Evolutionary conservation across 2,113 vertebrate species (phyloP).

Genomic region (Varanus komodoensis): DNA sequence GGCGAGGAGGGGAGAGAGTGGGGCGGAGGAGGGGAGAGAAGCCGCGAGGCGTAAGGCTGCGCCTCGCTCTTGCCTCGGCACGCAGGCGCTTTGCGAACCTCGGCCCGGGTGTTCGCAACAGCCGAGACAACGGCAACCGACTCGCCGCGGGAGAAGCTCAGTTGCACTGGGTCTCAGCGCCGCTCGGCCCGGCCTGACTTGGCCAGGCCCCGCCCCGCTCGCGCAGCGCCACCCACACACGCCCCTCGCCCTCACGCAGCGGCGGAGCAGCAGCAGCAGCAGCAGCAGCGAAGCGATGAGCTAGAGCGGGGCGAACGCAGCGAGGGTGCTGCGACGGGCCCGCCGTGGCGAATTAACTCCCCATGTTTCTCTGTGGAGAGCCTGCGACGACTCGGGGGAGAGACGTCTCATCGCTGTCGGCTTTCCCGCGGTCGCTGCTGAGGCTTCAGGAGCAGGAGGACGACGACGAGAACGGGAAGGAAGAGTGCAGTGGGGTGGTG

Average conservation of each 20-base stretch:
- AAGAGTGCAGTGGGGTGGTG: neutral
- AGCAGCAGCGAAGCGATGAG: neutral
- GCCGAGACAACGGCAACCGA: slow-evolving; percentile 1
- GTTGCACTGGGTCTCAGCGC: slow-evolving; percentile 48
- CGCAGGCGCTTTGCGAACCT: slow-evolving; percentile 44
- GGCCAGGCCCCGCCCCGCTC: neutral
- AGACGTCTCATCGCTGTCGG: neutral
- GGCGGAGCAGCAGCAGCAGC: neutral
- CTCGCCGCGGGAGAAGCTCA: slow-evolving; percentile 41
- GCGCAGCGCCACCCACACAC: neutral
- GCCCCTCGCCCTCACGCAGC: slow-evolving; percentile 6
- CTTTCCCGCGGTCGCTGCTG: neutral
- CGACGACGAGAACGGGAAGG: neutral
- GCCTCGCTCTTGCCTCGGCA: fast-evolving
- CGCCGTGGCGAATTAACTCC: slow-evolving; percentile 11
- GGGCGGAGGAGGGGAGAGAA: neutral
- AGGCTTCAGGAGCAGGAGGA: neutral
- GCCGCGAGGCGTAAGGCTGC: neutral
- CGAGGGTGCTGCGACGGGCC: neutral
- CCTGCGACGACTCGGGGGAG: neutral
- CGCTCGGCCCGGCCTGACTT: neutral
- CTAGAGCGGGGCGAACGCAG: neutral
- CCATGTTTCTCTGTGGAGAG: neutral
- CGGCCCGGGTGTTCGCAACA: fast-evolving
- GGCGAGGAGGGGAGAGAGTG: no score